Evolutionary conservation across 2,888 invertebrate species (phyloP).

Genomic region (Tridacna crocea): DNA sequence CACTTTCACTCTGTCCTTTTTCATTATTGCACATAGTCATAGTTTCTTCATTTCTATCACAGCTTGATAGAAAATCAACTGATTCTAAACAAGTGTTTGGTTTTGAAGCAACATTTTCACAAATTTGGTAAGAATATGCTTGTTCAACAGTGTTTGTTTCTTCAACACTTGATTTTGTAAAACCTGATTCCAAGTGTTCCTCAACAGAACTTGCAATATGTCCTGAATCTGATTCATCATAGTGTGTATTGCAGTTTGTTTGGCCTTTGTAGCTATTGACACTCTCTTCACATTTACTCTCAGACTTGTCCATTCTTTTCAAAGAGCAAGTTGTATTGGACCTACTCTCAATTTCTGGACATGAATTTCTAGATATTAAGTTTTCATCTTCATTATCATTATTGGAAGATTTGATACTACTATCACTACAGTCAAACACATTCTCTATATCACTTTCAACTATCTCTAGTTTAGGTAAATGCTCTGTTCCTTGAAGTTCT

Average conservation of each 20-base stretch:
- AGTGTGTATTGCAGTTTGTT: background rate
- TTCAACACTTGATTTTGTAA: background rate
- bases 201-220: background rate
- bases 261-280: background rate
- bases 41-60: background rate
- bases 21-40: constrained; percentile 8
- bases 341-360: background rate
- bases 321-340: background rate
- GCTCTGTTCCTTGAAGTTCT: constrained; percentile 36
- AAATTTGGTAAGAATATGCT: background rate
- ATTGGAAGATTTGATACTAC: constrained; percentile 27
- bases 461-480: constrained; percentile 60
- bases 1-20: background rate
- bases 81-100: background rate
- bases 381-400: background rate
- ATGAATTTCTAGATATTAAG: background rate
- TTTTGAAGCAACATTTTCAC: background rate
- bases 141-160: background rate
- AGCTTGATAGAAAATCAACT: background rate
- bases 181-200: background rate
- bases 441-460: constrained; percentile 53
- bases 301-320: background rate
- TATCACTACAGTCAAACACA: constrained; percentile 45
- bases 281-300: background rate
- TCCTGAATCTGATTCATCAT: constrained; percentile 15